phyloP scores from a whole-genome alignment of 2,888 invertebrate genomes.

The Nephrotoma flavescens region DNA sequence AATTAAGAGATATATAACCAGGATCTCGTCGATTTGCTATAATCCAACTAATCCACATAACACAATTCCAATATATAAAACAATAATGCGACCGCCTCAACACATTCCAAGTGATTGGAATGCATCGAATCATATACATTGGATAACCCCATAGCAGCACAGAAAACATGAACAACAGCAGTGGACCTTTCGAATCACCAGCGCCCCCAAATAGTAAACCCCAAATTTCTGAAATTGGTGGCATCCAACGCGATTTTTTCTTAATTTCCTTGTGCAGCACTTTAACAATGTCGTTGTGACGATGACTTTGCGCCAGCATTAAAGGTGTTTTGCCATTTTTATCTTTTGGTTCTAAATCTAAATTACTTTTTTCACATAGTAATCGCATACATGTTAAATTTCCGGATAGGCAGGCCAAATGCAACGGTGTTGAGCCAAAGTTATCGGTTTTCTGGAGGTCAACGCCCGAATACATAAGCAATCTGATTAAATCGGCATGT shows the following conservation, averaged over 20 bases:
- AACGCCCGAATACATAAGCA: conserved; percentile 82
- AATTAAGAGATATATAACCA: conserved; percentile 76
- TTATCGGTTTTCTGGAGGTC: conserved; percentile 81
- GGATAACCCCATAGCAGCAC: conserved; percentile 86
- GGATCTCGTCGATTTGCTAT: conserved; percentile 81
- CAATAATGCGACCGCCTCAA: conserved; percentile 74
- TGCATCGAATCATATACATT: conserved; percentile 79
- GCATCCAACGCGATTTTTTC: conserved; percentile 71
- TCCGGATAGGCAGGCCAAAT: conserved; percentile 78
- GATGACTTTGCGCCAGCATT: conserved; percentile 76
- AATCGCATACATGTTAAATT: conserved; percentile 74
- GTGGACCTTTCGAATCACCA: conserved; percentile 78
- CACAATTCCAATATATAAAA: conserved; percentile 77
- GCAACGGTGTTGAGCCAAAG: conserved; percentile 82
- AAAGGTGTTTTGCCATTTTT: conserved; percentile 87
- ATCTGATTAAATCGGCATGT: conserved; percentile 70
- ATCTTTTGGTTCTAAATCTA: conserved; percentile 73
- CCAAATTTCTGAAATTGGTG: conserved; percentile 78
- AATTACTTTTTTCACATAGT: conserved; percentile 80
- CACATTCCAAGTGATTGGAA: conserved; percentile 82
- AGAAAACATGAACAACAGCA: conserved; percentile 71
- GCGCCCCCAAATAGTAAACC: conserved; percentile 79
- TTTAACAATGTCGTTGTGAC: conserved; percentile 71
- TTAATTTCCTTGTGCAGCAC: conserved; percentile 69
- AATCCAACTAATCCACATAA: conserved; percentile 90